A percentile compares a stretch with the other conserved stretches of the same genome.
phyloP scores from a whole-genome alignment of 2,888 invertebrate genomes.

The Acanthococcus lagerstroemiae region DNA sequence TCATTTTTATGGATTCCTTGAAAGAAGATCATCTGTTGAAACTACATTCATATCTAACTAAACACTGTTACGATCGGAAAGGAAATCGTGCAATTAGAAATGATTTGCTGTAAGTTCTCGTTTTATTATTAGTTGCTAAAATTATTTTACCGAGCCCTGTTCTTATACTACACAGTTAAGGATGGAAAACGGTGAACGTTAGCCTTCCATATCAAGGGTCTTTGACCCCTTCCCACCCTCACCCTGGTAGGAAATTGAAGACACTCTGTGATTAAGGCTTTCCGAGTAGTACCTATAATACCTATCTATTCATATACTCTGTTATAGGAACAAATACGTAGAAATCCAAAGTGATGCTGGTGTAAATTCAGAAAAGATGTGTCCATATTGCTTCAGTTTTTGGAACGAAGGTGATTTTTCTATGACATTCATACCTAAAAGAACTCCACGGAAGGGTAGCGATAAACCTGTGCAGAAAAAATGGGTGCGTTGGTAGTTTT shows the following conservation, averaged over 20 bases:
- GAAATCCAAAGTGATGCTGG: slow-evolving; percentile 41
- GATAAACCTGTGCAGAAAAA: slow-evolving; percentile 4
- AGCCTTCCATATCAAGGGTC: too few relatives aligned
- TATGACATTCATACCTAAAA: slow-evolving; percentile 9
- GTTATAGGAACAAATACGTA: slow-evolving; percentile 44
- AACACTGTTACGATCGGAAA: not conserved
- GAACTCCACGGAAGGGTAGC: slow-evolving; percentile 12
- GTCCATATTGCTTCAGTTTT: slow-evolving; percentile 11
- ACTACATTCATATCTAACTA: not conserved
- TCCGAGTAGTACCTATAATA: too few relatives aligned
- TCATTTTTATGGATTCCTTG: not conserved
- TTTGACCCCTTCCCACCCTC: too few relatives aligned
- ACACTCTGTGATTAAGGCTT: too few relatives aligned
- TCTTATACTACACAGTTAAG: too few relatives aligned
- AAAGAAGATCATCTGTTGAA: not conserved
- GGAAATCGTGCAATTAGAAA: not conserved
- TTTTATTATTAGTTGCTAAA: not conserved
- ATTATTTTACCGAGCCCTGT: too few relatives aligned
- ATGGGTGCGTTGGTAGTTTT: not conserved
- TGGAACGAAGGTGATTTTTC: slow-evolving; percentile 26
- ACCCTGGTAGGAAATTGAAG: too few relatives aligned
- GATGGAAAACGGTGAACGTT: too few relatives aligned
- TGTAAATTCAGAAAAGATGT: not conserved
- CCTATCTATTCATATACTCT: not conserved
- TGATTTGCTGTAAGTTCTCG: not conserved